Percentiles rank a stretch among this genome's conserved stretches.
phyloP scores from a whole-genome alignment of 2,797 vertebrate species.

The Netta rufina region DNA sequence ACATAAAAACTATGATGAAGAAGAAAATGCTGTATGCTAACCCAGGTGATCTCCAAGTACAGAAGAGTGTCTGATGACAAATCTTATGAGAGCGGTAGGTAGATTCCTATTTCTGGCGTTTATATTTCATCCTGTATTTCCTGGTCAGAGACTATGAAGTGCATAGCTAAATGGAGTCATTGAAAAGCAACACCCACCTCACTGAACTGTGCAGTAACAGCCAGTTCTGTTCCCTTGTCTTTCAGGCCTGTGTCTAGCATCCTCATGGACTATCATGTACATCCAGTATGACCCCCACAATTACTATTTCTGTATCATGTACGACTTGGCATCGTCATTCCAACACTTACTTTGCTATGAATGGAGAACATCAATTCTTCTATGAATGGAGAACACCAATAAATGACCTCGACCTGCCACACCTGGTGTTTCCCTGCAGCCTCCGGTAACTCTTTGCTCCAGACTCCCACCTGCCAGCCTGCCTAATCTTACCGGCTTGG shows the following conservation, averaged over 20 bases:
- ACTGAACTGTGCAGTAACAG: not conserved
- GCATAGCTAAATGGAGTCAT: not conserved
- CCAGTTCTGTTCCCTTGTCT: not conserved
- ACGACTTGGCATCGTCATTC: not conserved
- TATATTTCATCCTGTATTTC: not conserved
- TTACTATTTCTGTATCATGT: not conserved
- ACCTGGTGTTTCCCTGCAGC: not conserved
- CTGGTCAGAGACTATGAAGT: not conserved
- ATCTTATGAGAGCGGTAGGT: not conserved
- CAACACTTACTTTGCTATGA: not conserved
- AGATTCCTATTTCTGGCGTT: not conserved
- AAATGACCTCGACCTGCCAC: not conserved
- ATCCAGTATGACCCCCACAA: not conserved
- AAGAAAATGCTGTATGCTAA: not conserved
- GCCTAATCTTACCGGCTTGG: not conserved
- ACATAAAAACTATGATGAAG: not conserved
- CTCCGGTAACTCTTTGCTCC: not conserved
- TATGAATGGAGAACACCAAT: not conserved
- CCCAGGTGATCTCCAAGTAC: not conserved
- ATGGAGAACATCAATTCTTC: not conserved
- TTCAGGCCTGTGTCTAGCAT: not conserved
- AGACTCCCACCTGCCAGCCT: slow-evolving; percentile 35
- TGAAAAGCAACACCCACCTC: not conserved
- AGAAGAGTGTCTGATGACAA: not conserved
- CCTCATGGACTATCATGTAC: not conserved